phyloP scores from a whole-genome alignment of 23 tunicate genomes.

The Botrylloides violaceus region DNA sequence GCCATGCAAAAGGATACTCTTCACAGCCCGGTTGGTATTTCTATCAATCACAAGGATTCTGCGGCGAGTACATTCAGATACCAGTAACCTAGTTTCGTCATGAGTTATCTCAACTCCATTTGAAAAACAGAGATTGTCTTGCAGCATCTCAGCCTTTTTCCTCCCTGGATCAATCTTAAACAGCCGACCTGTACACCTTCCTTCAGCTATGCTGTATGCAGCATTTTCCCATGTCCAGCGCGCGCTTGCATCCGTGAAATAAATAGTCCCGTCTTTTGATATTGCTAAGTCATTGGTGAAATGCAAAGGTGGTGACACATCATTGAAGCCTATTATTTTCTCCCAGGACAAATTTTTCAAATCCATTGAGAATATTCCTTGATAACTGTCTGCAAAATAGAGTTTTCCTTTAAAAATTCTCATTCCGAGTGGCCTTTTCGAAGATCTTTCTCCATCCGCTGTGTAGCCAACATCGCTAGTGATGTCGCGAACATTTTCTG shows the following conservation, averaged over 20 bases:
- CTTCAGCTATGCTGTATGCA: conserved; percentile 2
- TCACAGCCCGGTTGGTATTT: neutral
- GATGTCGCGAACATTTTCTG: neutral
- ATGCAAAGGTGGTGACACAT: neutral
- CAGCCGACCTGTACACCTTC: conserved; percentile 8
- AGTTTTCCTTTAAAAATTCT: neutral
- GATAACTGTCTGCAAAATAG: conserved; percentile 9
- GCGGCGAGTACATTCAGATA: conserved; percentile 2
- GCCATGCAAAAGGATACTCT: conserved; percentile 7
- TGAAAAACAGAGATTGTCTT: conserved; percentile 4
- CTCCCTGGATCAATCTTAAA: neutral
- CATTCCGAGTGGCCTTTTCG: conserved; percentile 14
- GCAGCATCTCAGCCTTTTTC: neutral
- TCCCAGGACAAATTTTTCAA: neutral
- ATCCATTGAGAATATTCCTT: conserved; percentile 5
- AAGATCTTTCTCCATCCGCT: neutral
- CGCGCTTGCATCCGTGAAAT: conserved; percentile 15
- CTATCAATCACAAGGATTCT: neutral
- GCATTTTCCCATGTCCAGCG: neutral
- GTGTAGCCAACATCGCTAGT: neutral
- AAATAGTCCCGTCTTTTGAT: neutral
- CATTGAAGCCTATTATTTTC: neutral
- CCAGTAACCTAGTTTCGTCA: neutral
- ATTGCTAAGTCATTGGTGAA: conserved; percentile 10
- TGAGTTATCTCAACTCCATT: conserved; percentile 7